These are phyloP conservation scores for Proteles cristata DNA, from an alignment of 2,113 vertebrate species.

Conservation along the genomic window DNA sequence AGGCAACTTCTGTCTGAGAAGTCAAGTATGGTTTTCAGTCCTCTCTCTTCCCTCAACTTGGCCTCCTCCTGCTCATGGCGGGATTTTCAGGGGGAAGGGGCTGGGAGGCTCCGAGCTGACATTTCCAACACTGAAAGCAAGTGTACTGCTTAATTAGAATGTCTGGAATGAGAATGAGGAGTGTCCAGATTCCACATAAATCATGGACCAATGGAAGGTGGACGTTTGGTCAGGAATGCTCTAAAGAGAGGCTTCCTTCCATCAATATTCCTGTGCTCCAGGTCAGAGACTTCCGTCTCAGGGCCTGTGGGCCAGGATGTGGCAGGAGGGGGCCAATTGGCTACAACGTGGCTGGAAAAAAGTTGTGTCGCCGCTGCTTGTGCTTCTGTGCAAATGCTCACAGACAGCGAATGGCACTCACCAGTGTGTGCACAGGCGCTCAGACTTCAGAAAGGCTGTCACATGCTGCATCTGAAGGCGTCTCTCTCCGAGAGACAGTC, in stretches of 20 bases:
- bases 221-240: not conserved
- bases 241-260: not conserved
- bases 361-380: fast-evolving
- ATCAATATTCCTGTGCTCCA: too few relatives aligned
- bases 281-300: not conserved
- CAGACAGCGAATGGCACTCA: too few relatives aligned
- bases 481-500: not conserved
- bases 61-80: not conserved
- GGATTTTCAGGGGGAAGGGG: not conserved
- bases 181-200: not conserved
- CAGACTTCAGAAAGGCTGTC: not conserved
- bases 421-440: fast-evolving
- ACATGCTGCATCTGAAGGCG: fast-evolving
- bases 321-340: not conserved
- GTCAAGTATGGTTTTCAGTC: not conserved
- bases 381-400: not conserved
- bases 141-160: not conserved
- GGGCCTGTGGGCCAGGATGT: fast-evolving
- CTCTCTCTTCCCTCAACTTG: fast-evolving
- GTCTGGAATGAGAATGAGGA: not conserved
- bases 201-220: not conserved
- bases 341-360: not conserved
- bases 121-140: not conserved
- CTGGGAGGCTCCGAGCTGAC: not conserved
- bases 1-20: not conserved